Percentiles rank a stretch among this genome's conserved stretches.
phyloP scores from a whole-genome alignment of 2,888 invertebrate species.

The Bembecia ichneumoniformis region DNA sequence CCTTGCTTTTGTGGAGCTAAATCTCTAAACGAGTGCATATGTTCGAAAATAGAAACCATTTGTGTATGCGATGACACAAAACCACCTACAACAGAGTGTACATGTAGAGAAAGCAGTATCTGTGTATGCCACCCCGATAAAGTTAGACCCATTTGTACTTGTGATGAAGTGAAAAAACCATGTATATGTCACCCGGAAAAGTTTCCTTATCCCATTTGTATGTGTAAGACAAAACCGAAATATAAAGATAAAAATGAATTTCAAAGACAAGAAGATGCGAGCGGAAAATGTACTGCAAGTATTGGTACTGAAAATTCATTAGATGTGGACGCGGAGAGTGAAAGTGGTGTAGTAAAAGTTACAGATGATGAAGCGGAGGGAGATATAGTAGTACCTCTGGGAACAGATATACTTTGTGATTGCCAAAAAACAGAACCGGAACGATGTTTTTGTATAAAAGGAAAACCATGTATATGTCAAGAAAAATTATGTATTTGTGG shows the following conservation, averaged over 20 bases:
- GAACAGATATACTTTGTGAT: conserved; percentile 23
- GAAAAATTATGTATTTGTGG: conserved; percentile 38
- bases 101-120: conserved; percentile 33
- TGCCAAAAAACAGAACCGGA: conserved; percentile 39
- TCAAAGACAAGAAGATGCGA: conserved; percentile 8
- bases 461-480: conserved; percentile 37
- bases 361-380: not conserved
- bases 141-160: conserved; percentile 36
- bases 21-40: conserved; percentile 36
- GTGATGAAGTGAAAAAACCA: conserved; percentile 42
- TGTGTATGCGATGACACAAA: conserved; percentile 38
- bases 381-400: not conserved
- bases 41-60: conserved; percentile 31
- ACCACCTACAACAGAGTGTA: conserved; percentile 36
- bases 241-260: conserved; percentile 6
- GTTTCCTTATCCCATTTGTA: conserved; percentile 43
- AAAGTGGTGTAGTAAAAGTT: conserved; percentile 5
- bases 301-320: too few species aligned
- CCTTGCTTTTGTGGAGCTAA: conserved; percentile 53
- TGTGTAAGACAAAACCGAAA: conserved; percentile 37
- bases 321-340: conserved; percentile 6
- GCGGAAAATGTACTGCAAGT: not conserved
- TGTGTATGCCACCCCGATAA: conserved; percentile 45
- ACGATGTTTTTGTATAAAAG: conserved; percentile 38
- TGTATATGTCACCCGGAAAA: conserved; percentile 42